phyloP scores from a whole-genome alignment of 2,113 vertebrate species.

The Ptilonorhynchus violaceus region DNA sequence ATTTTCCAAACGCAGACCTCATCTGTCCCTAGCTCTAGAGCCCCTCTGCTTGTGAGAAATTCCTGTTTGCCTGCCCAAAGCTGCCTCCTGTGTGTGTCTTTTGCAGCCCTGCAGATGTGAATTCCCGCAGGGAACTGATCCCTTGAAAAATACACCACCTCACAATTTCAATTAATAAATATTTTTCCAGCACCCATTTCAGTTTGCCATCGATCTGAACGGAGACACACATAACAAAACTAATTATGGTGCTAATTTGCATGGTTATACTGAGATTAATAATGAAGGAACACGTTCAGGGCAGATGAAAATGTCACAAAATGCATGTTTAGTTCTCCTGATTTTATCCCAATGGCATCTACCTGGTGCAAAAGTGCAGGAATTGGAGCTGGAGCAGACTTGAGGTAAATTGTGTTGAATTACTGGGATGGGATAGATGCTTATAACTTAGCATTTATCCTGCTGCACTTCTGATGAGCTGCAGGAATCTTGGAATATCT shows the following conservation, averaged over 20 bases:
- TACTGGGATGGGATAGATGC: neutral
- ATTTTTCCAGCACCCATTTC: neutral
- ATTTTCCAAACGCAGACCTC: neutral
- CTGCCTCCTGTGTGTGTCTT: neutral
- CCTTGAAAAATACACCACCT: neutral
- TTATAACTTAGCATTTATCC: neutral
- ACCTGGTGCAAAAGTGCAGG: neutral
- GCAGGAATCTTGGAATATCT: neutral
- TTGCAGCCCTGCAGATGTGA: neutral
- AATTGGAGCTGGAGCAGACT: neutral
- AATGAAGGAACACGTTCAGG: fast-evolving
- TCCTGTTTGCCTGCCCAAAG: neutral
- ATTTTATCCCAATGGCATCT: neutral
- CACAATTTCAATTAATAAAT: neutral
- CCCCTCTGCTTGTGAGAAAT: neutral
- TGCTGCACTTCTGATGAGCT: neutral
- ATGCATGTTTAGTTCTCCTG: neutral
- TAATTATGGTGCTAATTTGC: neutral
- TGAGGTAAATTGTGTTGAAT: neutral
- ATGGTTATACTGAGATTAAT: fast-evolving
- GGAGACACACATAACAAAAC: neutral
- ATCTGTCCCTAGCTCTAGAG: neutral
- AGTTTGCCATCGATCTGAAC: neutral
- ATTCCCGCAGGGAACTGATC: neutral
- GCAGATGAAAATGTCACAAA: neutral